phyloP scores from a whole-genome alignment of 2,888 invertebrate species.

The Eristalis tenax region DNA sequence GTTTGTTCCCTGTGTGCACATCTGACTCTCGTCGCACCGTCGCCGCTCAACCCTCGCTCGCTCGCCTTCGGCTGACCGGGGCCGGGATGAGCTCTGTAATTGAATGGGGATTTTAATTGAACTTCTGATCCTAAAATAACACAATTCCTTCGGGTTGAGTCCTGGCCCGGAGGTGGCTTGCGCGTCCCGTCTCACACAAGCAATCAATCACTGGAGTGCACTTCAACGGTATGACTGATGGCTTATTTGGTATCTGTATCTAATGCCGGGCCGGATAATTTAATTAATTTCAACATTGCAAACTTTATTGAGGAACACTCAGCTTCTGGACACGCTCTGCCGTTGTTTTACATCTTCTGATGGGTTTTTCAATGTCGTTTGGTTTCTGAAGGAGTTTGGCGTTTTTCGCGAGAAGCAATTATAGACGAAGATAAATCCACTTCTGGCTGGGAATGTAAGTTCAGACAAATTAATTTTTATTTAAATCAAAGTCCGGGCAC shows the following conservation, averaged over 20 bases:
- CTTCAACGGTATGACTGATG: slow-evolving; percentile 33
- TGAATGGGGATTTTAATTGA: slow-evolving; percentile 69
- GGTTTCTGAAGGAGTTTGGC: background rate
- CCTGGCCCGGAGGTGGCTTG: background rate
- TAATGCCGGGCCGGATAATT: slow-evolving; percentile 22
- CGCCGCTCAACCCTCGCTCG: slow-evolving; percentile 27
- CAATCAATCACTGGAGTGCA: slow-evolving; percentile 24
- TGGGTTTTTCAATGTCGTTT: slow-evolving; percentile 1
- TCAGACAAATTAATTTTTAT: slow-evolving; percentile 67
- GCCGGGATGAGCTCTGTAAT: slow-evolving; percentile 60
- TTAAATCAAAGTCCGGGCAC: slow-evolving; percentile 52
- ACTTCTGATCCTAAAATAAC: slow-evolving; percentile 67
- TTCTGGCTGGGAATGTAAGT: slow-evolving; percentile 16
- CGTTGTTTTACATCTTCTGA: background rate
- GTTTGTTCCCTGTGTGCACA: slow-evolving; percentile 33
- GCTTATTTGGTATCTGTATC: background rate
- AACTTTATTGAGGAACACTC: slow-evolving; percentile 10
- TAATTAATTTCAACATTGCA: slow-evolving; percentile 53
- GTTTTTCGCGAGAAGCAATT: slow-evolving; percentile 26
- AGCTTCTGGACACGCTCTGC: background rate
- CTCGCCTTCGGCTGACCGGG: background rate
- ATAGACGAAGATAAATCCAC: slow-evolving; percentile 28
- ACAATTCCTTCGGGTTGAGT: slow-evolving; percentile 61
- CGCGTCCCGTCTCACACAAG: slow-evolving; percentile 20
- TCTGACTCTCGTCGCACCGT: background rate